Conservation (phyloP, 2,113 vertebrate genomes). For the Toxotes chatareus region DNA sequence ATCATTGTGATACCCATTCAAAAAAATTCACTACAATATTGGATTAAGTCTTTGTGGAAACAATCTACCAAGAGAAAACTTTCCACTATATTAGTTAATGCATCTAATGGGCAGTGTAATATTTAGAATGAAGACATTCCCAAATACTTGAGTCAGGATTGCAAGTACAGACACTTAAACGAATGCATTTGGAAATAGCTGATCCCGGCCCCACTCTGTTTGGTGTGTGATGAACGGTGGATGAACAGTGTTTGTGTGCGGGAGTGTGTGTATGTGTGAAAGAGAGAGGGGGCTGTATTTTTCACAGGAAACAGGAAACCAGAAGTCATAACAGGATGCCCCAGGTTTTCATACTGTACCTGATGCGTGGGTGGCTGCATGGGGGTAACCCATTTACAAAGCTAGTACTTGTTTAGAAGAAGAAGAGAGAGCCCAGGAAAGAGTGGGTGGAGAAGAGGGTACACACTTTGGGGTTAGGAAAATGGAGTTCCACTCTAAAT, state of each 20-base stretch:
- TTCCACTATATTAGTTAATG: neutral
- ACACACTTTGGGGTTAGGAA: constrained; percentile 71
- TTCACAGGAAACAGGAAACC: constrained; percentile 84
- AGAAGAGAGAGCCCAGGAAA: constrained; percentile 67
- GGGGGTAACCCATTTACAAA: constrained; percentile 81
- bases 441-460: constrained; percentile 74
- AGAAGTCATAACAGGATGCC: constrained; percentile 85
- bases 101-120: constrained; percentile 17
- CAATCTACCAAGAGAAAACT: neutral
- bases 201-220: constrained; percentile 48
- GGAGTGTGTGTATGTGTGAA: neutral
- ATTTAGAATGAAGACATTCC: constrained; percentile 4
- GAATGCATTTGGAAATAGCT: constrained; percentile 41
- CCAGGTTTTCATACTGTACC: constrained; percentile 83
- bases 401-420: constrained; percentile 42
- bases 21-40: neutral
- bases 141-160: constrained; percentile 26
- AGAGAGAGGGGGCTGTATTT: constrained; percentile 56
- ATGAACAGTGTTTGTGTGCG: constrained; percentile 7
- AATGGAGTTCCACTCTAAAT: constrained; percentile 79
- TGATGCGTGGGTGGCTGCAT: constrained; percentile 81
- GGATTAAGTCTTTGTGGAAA: neutral
- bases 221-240: constrained; percentile 19
- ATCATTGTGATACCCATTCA: neutral
- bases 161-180: constrained; percentile 11